Percentiles rank a stretch among this genome's conserved stretches.
Evolutionary conservation across 2,888 invertebrate genomes (phyloP).

Genomic region (Phengaris arion): DNA sequence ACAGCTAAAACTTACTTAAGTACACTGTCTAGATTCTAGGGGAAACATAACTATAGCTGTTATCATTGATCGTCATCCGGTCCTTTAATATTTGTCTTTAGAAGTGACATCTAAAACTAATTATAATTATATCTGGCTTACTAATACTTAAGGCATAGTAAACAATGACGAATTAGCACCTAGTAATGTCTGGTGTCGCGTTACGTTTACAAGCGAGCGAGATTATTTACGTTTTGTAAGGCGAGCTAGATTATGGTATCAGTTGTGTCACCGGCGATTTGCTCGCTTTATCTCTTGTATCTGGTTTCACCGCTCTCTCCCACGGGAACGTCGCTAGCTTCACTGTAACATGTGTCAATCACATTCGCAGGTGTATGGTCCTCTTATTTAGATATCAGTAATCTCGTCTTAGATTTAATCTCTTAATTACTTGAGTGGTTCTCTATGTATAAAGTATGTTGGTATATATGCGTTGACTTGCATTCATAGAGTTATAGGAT

Average conservation of each 20-base stretch:
- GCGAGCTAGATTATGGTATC: constrained; percentile 1
- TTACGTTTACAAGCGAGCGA: background rate
- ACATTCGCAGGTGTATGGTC: background rate
- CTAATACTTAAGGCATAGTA: background rate
- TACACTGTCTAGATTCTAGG: too few relatives aligned
- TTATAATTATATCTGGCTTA: too few relatives aligned
- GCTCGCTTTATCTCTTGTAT: constrained; percentile 8
- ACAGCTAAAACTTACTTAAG: too few relatives aligned
- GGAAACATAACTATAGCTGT: too few relatives aligned
- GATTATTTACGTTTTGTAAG: constrained; percentile 3
- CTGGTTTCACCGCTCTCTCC: constrained; percentile 5
- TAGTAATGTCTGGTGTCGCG: background rate
- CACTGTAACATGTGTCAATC: constrained; percentile 15
- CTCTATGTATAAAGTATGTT: background rate
- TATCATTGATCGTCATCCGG: too few relatives aligned
- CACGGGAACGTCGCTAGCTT: constrained; percentile 2
- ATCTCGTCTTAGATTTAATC: constrained; percentile 3
- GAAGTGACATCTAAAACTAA: too few relatives aligned
- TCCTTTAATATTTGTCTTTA: too few relatives aligned
- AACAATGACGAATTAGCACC: background rate
- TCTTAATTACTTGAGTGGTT: background rate
- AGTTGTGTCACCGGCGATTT: background rate
- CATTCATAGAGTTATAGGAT: background rate
- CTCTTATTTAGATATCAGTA: background rate
- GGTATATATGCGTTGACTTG: background rate